A percentile compares a stretch with the other conserved stretches of the same genome.
Evolutionary conservation across 2,888 invertebrate species (phyloP).

Genomic region (Uloborus plumipes): DNA sequence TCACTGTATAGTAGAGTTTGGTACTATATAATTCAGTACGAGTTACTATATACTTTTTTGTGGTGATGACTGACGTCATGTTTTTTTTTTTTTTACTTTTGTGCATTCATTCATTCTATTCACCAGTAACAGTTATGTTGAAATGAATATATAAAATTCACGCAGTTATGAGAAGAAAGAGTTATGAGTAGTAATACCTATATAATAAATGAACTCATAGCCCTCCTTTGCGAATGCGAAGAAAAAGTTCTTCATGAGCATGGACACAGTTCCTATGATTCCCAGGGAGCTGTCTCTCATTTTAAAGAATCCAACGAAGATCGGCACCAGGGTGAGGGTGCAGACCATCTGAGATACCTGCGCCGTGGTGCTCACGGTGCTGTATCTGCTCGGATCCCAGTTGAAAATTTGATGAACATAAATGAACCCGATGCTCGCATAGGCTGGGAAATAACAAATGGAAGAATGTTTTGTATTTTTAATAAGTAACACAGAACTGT

Average conservation of each 20-base stretch:
- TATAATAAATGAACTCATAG: constrained; percentile 22
- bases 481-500: no score
- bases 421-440: constrained; percentile 17
- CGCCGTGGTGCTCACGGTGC: constrained; percentile 15
- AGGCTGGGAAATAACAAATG: constrained; percentile 11
- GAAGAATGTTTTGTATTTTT: no score
- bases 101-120: no score
- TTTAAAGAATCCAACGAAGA: constrained; percentile 22
- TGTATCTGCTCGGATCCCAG: constrained; percentile 35
- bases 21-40: no score
- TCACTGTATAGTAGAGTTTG: no score
- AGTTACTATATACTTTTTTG: no score
- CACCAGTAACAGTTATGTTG: no score
- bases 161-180: neutral
- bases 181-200: no score
- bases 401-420: constrained; percentile 47
- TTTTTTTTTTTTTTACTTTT: no score
- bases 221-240: constrained; percentile 20
- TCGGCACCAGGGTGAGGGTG: neutral
- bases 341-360: neutral
- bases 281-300: constrained; percentile 30
- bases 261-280: constrained; percentile 39
- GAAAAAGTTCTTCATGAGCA: constrained; percentile 13
- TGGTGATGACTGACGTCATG: no score
- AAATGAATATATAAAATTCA: no score